Evolutionary conservation across 2,797 vertebrate species (phyloP).

Genomic region (Emydoidea blandingii): DNA sequence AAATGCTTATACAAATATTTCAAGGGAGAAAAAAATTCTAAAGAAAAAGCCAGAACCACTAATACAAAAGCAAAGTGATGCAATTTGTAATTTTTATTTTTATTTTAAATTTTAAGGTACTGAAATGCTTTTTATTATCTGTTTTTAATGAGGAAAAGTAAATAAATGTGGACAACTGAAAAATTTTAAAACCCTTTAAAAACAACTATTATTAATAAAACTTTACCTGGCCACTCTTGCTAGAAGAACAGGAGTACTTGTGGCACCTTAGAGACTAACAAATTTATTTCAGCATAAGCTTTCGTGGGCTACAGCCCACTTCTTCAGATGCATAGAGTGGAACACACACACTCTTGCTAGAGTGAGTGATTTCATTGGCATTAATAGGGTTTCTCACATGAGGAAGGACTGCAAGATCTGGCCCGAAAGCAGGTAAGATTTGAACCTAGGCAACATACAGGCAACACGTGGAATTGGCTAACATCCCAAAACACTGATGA

Average conservation of each 20-base stretch:
- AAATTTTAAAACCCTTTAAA: not conserved
- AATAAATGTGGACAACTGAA: not conserved
- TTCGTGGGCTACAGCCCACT: too few relatives aligned
- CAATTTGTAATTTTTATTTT: not conserved
- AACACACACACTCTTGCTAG: too few relatives aligned
- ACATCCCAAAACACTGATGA: not conserved
- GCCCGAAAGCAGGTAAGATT: not conserved
- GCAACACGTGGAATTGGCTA: not conserved
- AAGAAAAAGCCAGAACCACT: not conserved
- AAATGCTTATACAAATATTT: not conserved
- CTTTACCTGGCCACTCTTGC: too few relatives aligned
- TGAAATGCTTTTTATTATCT: not conserved
- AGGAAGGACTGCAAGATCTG: too few relatives aligned
- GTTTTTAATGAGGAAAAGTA: not conserved
- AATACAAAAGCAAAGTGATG: not conserved
- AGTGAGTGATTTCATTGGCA: too few relatives aligned
- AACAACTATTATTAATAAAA: too few relatives aligned
- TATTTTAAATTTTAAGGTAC: not conserved
- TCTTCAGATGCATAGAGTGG: too few relatives aligned
- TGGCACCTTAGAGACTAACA: too few relatives aligned
- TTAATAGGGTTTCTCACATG: too few relatives aligned
- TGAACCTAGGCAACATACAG: not conserved
- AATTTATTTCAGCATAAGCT: too few relatives aligned
- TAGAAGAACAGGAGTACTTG: too few relatives aligned
- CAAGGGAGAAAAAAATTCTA: not conserved